A percentile compares a stretch with the other conserved stretches of the same genome.
Evolutionary conservation across 2,113 vertebrate species (phyloP).

Genomic region (Cololabis saira): DNA sequence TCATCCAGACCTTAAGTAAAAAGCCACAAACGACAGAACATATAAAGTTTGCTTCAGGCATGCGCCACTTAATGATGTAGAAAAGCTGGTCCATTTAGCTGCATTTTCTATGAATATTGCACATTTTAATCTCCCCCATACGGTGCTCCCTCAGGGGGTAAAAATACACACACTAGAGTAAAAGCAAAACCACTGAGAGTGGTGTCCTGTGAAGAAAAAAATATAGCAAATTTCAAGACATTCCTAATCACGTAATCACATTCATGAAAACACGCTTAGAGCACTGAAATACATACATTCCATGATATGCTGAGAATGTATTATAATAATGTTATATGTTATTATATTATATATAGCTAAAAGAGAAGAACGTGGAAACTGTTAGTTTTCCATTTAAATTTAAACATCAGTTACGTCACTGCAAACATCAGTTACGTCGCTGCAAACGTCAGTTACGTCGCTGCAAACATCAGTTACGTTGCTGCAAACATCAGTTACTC

Average conservation of each 20-base stretch:
- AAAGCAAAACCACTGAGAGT: slow-evolving; percentile 10
- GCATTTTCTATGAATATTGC: slow-evolving; percentile 52
- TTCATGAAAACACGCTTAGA: background rate
- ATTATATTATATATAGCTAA: too few species aligned
- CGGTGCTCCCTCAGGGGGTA: slow-evolving; percentile 16
- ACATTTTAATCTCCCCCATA: slow-evolving; percentile 41
- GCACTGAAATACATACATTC: background rate
- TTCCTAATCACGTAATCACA: background rate
- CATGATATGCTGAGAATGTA: too few species aligned
- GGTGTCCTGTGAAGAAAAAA: slow-evolving; percentile 8
- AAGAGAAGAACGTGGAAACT: too few species aligned
- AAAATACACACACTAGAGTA: slow-evolving; percentile 21
- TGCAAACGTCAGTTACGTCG: too few species aligned
- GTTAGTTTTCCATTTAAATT: too few species aligned
- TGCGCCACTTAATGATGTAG: slow-evolving; percentile 33
- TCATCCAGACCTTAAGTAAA: slow-evolving; percentile 31
- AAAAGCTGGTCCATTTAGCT: slow-evolving; percentile 39
- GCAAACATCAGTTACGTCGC: too few species aligned
- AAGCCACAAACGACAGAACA: slow-evolving; percentile 8
- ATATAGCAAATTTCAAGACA: slow-evolving; percentile 19
- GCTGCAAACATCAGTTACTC: too few species aligned
- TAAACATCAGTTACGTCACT: too few species aligned
- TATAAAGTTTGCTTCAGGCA: slow-evolving; percentile 28
- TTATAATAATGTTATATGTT: too few species aligned
- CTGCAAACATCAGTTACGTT: too few species aligned